Conservation (phyloP, 2,113 vertebrate species). For the Ovis canadensis region DNA sequence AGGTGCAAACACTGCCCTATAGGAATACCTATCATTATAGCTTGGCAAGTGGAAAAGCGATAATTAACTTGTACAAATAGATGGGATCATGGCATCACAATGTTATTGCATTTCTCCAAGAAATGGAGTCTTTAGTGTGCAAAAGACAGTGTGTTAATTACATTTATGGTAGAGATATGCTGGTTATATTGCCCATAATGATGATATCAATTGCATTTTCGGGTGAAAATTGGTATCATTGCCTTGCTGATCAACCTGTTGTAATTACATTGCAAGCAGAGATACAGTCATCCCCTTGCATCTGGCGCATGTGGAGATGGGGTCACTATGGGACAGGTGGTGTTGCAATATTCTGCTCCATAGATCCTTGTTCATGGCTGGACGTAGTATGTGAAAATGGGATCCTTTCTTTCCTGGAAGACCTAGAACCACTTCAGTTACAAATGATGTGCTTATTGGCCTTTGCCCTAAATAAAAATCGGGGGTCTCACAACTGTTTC, state of each 20-base stretch:
- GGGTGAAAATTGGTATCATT: conserved; percentile 54
- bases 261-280: conserved; percentile 57
- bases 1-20: conserved; percentile 59
- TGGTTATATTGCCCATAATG: conserved; percentile 57
- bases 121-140: conserved; percentile 52
- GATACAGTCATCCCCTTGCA: conserved; percentile 25
- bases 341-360: background rate
- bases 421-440: background rate
- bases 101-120: conserved; percentile 51
- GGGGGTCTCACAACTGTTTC: background rate
- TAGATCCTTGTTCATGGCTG: background rate
- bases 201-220: conserved; percentile 66
- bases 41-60: conserved; percentile 52
- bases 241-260: conserved; percentile 63
- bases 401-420: background rate
- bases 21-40: conserved; percentile 64
- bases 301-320: conserved; percentile 30
- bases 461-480: background rate
- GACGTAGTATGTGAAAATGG: background rate
- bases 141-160: conserved; percentile 72
- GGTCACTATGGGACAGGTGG: conserved; percentile 15
- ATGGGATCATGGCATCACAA: conserved; percentile 55
- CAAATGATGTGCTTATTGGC: background rate
- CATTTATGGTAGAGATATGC: conserved; percentile 58
- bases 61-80: conserved; percentile 70